Base-by-base conservation (phyloP, 2,797 vertebrate species). In the Phaenicophaeus curvirostris region DNA sequence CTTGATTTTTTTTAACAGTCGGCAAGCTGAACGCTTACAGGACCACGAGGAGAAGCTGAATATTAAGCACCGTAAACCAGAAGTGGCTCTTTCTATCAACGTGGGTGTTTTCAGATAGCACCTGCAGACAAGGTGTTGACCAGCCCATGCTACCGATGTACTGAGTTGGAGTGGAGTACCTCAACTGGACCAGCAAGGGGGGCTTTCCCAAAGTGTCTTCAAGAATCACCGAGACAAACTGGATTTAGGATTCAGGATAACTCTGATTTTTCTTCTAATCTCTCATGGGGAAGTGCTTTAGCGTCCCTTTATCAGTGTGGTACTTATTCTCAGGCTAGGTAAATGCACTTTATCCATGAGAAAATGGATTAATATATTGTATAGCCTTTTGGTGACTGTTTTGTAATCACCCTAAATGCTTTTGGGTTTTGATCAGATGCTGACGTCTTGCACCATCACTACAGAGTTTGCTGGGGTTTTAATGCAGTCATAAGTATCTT, bases 21-120 rank as follows among this genome's bases (percentile, higher is more conserved):
- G 5, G 5, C 96, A 96, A 87, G 86, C 68, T 1, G 71, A 90
- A 10, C 55, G 2, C 20, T 51, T 13, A 16, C 96, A 83, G 66
- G 96, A 87, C 7, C 68, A 61, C 2, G 77, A 90, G 65, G 61
- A 76, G 12, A 92, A 91, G 46, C 75, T 55, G 39, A 61, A 5
- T 25, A 3, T 9, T 5, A 87, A 87, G 13, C 25, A 71, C 39
- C 95, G 37, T 6, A 97, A 96, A 62, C 96, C 98, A 5, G 98
- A 98, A 89, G 96, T 97, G 28, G 94, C 97, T 67, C 98, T 98
- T 23, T 98, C 98, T 66, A 98, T 98, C 95, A 97, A 91, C 0
- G 98, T 98, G 6, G 96, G 96, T 0, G 90, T 97, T 50, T 98
- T 98, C 97, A 97, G 98, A 96, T 98, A 98, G 92, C 91, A 44